phyloP scores from a whole-genome alignment of 2,113 vertebrate genomes.

The Vulpes lagopus region DNA sequence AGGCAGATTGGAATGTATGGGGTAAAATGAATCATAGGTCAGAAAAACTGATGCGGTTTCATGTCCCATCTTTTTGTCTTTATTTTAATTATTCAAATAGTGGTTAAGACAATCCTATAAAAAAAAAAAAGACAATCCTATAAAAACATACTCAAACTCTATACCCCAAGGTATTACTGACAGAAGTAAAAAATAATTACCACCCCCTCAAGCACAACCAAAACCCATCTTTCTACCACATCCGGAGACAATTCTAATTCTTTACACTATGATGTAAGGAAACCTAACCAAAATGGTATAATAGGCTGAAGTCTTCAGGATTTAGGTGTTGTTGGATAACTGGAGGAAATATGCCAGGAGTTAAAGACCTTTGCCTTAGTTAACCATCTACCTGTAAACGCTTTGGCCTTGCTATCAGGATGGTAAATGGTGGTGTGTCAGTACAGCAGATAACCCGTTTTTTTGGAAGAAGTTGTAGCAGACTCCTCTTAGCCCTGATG shows the following conservation, averaged over 20 bases:
- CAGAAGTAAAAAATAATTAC: neutral
- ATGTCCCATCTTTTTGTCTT: neutral
- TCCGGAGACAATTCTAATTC: neutral
- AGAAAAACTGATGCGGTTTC: neutral
- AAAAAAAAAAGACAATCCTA: neutral
- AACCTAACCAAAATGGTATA: slow-evolving; percentile 2
- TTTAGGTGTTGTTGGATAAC: slow-evolving; percentile 21
- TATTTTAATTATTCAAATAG: slow-evolving; percentile 32
- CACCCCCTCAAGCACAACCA: neutral
- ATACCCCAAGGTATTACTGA: neutral
- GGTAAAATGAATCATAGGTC: slow-evolving; percentile 10
- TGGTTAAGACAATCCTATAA: neutral
- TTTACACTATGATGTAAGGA: neutral
- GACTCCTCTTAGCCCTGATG: neutral
- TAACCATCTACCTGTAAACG: slow-evolving; percentile 19
- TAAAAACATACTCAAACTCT: slow-evolving; percentile 26
- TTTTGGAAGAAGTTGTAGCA: neutral
- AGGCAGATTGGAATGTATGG: neutral
- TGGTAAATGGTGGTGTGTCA: neutral
- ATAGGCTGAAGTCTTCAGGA: neutral
- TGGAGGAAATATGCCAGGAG: neutral
- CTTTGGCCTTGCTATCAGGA: neutral
- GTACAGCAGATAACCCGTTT: neutral
- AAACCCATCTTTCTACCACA: neutral
- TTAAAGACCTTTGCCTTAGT: neutral